These are phyloP conservation scores for Mormoops blainvillei DNA, from an alignment of 2,113 vertebrate species.

Conservation along the genomic window DNA sequence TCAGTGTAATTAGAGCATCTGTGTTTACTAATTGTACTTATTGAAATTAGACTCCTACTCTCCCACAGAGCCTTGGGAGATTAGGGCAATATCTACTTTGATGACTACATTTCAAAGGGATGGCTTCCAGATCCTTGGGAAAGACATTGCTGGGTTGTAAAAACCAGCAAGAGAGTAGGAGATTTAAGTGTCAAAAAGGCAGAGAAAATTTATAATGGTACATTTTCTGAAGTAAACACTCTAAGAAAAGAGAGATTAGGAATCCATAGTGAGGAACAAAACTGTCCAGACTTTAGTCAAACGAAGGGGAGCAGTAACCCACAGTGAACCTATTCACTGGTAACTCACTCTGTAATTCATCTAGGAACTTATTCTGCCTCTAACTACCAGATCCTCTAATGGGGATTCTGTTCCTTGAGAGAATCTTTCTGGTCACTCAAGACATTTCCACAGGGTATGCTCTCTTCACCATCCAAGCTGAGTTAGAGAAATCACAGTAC, in stretches of 20 bases:
- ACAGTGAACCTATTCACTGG: neutral
- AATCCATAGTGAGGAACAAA: neutral
- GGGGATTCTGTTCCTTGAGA: neutral
- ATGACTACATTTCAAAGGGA: neutral
- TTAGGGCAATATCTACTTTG: neutral
- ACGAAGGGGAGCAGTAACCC: neutral
- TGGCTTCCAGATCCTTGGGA: neutral
- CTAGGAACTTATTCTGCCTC: neutral
- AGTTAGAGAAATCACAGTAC: neutral
- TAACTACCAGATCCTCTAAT: neutral
- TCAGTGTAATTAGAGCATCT: neutral
- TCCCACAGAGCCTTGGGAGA: neutral
- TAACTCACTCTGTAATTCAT: neutral
- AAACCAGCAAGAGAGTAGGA: neutral
- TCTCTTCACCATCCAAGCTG: neutral
- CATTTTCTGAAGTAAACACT: neutral
- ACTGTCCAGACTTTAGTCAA: neutral
- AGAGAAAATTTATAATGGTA: neutral
- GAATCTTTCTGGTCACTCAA: neutral
- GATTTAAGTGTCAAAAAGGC: neutral
- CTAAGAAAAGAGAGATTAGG: neutral
- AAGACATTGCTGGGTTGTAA: neutral
- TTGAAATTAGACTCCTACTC: neutral
- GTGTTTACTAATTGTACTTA: conserved; percentile 11
- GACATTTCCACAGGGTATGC: neutral